Evolutionary conservation across 2,888 invertebrate species (phyloP).

Genomic region (Strigamia maritima): DNA sequence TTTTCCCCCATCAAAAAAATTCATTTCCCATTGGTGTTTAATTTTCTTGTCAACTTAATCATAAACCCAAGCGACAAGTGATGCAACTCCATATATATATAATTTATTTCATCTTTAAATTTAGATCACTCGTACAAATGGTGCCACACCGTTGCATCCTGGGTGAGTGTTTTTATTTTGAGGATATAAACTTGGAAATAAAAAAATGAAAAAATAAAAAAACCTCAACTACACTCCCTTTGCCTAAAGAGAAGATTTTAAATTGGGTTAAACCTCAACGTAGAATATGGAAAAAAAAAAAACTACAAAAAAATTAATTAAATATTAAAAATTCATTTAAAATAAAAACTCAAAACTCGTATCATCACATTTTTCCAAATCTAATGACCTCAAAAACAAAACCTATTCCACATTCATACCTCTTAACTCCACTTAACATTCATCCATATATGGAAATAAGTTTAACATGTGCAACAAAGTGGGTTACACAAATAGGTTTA

Average conservation of each 20-base stretch:
- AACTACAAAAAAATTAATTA: too few species aligned
- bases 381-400: neutral
- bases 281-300: neutral
- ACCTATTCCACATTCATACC: neutral
- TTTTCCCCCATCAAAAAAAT: neutral
- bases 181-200: neutral
- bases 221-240: neutral
- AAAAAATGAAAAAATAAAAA: neutral
- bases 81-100: neutral
- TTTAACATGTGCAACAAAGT: neutral
- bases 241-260: neutral
- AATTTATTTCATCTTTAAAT: neutral
- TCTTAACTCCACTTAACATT: neutral
- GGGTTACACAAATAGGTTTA: slow-evolving; percentile 4
- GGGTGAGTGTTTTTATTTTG: slow-evolving; percentile 4
- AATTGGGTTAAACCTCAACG: neutral
- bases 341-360: neutral
- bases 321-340: too few species aligned
- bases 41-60: slow-evolving; percentile 4
- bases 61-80: neutral
- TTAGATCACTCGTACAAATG: neutral
- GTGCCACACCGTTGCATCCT: neutral
- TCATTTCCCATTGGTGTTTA: slow-evolving; percentile 4
- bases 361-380: neutral
- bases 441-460: neutral